These are phyloP conservation scores for Zosterops borbonicus DNA, from an alignment of 2,113 vertebrate genomes.

Conservation along the genomic window DNA sequence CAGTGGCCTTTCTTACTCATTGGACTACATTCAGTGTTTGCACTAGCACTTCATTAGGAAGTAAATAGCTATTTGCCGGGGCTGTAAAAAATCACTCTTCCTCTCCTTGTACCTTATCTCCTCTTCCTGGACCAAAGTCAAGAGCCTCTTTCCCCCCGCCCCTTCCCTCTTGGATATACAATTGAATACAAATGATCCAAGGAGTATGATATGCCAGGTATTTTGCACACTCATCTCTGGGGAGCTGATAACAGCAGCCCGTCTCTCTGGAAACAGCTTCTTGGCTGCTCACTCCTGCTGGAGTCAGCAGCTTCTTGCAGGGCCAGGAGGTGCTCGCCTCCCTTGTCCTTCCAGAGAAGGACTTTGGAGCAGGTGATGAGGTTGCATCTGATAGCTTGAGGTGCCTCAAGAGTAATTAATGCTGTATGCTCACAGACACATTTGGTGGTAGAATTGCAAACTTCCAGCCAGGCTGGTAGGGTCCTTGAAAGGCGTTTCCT, in stretches of 20 bases:
- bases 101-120: slow-evolving; percentile 60
- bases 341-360: rapidly evolving
- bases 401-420: background rate
- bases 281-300: background rate
- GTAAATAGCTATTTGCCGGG: slow-evolving; percentile 32
- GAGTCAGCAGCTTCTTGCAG: background rate
- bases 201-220: background rate
- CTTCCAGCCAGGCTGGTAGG: background rate
- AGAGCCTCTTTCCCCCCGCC: background rate
- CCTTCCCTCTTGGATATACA: background rate
- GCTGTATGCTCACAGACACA: background rate
- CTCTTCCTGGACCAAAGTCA: slow-evolving; percentile 54
- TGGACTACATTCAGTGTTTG: slow-evolving; percentile 2
- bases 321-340: background rate
- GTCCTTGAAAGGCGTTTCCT: background rate
- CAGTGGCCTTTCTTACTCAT: slow-evolving; percentile 22
- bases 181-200: slow-evolving; percentile 10
- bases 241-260: slow-evolving; percentile 11
- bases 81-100: slow-evolving; percentile 43
- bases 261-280: background rate
- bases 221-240: slow-evolving; percentile 39
- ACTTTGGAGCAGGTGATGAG: rapidly evolving
- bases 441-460: background rate
- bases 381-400: background rate
- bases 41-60: slow-evolving; percentile 37